These are phyloP conservation scores for Lepidonotus clava DNA, from an alignment of 2,888 invertebrate species.

Conservation along the genomic window DNA sequence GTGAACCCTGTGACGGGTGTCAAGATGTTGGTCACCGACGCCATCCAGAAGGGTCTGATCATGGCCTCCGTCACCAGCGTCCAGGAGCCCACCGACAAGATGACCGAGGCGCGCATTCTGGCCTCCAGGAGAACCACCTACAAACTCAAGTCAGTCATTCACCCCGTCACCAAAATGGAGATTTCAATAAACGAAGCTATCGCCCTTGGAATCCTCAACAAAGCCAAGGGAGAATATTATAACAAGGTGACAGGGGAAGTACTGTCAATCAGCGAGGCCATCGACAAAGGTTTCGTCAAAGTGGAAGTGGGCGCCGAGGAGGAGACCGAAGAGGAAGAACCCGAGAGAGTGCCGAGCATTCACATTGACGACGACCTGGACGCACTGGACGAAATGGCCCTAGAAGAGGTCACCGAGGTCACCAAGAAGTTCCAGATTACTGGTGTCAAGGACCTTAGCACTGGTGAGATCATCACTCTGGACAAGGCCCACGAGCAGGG, in stretches of 20 bases:
- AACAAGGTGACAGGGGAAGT: conserved; percentile 83
- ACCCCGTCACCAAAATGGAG: conserved; percentile 85
- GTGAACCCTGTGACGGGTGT: conserved; percentile 84
- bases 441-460: conserved; percentile 65
- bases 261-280: conserved; percentile 88
- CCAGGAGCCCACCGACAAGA: conserved; percentile 1
- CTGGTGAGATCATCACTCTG: conserved; percentile 69
- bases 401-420: conserved; percentile 79
- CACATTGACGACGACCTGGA: conserved; percentile 81
- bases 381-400: conserved; percentile 83
- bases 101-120: conserved; percentile 64
- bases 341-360: conserved; percentile 77
- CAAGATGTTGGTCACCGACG: conserved; percentile 80
- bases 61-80: conserved; percentile 52
- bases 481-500: conserved; percentile 90
- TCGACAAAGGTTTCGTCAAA: conserved; percentile 85
- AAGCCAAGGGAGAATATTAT: conserved; percentile 88
- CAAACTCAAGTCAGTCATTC: conserved; percentile 83
- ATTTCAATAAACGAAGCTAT: conserved; percentile 95
- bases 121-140: conserved; percentile 76
- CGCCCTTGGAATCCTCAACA: conserved; percentile 92
- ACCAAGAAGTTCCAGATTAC: conserved; percentile 69
- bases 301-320: conserved; percentile 82
- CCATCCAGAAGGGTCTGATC: conserved; percentile 69
- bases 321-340: conserved; percentile 78